Conservation (phyloP, 2,888 invertebrate genomes). For the Lacanobia oleracea region DNA sequence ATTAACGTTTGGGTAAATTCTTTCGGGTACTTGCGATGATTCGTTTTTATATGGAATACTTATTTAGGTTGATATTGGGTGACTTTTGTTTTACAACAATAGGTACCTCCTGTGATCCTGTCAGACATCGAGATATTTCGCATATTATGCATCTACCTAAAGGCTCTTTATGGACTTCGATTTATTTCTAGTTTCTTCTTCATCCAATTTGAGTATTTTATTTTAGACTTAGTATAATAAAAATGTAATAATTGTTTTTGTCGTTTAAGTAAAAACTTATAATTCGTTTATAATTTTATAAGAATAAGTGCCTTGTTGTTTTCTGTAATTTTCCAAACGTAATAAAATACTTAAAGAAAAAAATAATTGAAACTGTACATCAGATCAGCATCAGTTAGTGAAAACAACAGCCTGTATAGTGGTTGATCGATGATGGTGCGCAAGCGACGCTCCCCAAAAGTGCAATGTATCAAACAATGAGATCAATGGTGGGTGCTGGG, state of each 20-base stretch:
- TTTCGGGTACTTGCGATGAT: not conserved
- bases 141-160: too few species aligned
- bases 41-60: not conserved
- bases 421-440: slow-evolving; percentile 73
- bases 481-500: slow-evolving; percentile 78
- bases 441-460: slow-evolving; percentile 81
- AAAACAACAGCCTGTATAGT: slow-evolving; percentile 73
- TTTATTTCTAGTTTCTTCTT: not conserved
- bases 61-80: not conserved
- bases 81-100: slow-evolving; percentile 3
- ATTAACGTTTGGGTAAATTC: slow-evolving; percentile 14
- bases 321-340: too few species aligned
- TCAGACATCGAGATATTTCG: not conserved
- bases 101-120: not conserved
- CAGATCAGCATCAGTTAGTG: not conserved
- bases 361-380: not conserved
- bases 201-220: too few species aligned
- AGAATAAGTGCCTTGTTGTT: too few species aligned
- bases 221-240: not conserved
- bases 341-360: not conserved
- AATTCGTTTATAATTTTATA: too few species aligned
- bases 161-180: not conserved
- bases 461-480: slow-evolving; percentile 86
- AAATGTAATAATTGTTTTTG: not conserved
- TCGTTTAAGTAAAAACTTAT: too few species aligned